Conservation (phyloP, 2,888 invertebrate species). For the Lymantria monacha region DNA sequence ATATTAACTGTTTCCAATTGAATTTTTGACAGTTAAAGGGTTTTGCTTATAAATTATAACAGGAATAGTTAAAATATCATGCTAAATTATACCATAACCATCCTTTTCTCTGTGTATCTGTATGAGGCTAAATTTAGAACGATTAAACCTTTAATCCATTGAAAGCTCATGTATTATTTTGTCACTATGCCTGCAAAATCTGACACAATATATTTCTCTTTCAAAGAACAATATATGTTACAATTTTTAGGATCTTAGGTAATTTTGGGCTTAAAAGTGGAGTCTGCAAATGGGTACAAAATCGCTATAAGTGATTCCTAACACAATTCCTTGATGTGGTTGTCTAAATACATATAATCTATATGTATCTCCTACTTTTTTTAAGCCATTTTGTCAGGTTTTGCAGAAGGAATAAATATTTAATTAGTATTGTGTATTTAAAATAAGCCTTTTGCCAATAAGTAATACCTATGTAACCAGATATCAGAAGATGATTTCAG, state of each 20-base stretch:
- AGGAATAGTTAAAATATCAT: conserved; percentile 16
- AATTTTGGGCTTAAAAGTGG: too few species aligned
- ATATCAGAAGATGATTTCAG: conserved; percentile 1
- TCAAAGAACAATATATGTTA: too few species aligned
- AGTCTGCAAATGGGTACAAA: too few species aligned
- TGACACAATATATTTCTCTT: too few species aligned
- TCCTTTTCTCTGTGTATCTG: conserved; percentile 24
- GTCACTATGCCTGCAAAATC: too few species aligned
- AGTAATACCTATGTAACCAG: neutral
- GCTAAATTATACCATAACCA: conserved; percentile 22
- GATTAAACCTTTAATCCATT: conserved; percentile 7
- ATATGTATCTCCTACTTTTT: too few species aligned
- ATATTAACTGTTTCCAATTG: neutral
- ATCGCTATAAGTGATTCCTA: too few species aligned
- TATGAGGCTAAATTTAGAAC: neutral
- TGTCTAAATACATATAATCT: too few species aligned
- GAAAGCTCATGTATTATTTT: neutral
- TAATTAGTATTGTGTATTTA: neutral
- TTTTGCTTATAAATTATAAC: neutral
- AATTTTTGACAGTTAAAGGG: conserved; percentile 15
- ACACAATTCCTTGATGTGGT: too few species aligned
- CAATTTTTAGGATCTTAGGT: too few species aligned
- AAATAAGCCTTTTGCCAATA: neutral
- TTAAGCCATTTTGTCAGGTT: neutral
- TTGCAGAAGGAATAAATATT: neutral